Evolutionary conservation across 2,113 vertebrate species (phyloP).

Genomic region (Crotalus viridis): DNA sequence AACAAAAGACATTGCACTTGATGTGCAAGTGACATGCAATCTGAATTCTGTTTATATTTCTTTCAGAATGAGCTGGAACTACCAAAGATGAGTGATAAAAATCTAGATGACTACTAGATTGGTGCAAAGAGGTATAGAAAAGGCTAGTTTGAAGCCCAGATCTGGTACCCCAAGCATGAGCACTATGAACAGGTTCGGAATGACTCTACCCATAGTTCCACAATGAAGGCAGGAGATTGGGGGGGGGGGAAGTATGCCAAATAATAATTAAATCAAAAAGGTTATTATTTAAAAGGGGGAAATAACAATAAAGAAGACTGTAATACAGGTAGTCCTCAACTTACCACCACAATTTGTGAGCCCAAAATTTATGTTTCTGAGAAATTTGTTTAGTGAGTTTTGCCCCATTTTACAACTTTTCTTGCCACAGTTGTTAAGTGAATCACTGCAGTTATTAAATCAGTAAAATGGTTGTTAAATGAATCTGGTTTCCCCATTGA

Average conservation of each 20-base stretch:
- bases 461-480: no score
- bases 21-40: not conserved
- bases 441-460: no score
- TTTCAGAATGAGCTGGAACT: not conserved
- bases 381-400: no score
- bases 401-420: no score
- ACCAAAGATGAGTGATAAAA: not conserved
- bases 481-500: no score
- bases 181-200: not conserved
- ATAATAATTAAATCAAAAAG: not conserved
- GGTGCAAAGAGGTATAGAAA: not conserved
- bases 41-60: not conserved
- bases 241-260: not conserved
- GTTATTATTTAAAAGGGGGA: not conserved
- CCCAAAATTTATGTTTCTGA: no score
- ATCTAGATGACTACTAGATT: not conserved
- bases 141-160: not conserved
- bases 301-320: not conserved
- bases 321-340: no score
- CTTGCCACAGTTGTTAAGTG: no score
- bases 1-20: not conserved
- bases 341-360: no score
- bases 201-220: not conserved
- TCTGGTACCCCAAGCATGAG: not conserved
- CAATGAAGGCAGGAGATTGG: not conserved